Base-by-base conservation (phyloP, 2,888 invertebrate genomes). In the Brachynemurus nebulosus region DNA sequence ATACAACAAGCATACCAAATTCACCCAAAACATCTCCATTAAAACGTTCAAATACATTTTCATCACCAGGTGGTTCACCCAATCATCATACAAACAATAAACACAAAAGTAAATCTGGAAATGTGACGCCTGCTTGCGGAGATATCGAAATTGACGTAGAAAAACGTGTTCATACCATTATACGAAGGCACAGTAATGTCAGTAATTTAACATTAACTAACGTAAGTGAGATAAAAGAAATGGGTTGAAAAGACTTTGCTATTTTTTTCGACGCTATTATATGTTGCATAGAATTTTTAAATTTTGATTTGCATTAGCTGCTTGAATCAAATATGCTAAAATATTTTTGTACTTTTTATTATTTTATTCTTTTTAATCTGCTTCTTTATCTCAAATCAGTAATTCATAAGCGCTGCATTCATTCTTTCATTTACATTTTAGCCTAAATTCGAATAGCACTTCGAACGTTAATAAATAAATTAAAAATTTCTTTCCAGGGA, bases 171-270 rank as follows among this genome's bases (percentile, higher is more conserved):
- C 7, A 12, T 19, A 37, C 17, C 12, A 37, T 49, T n/a, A 47
- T 52, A 11, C 53, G 71, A 48, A 57, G 61, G 51, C 67, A 70
- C 34, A 70, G 72, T 45, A 70, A 67, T 47, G 72, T 70, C 40
- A 68, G 67, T 53, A 73, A 70, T 47, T 69, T 70, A 36, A 76
- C 76, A 19, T 62, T 78, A 48, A 78, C 77, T 45, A 76, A 78
- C 64, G 78, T 78, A 64, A 70, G 74, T 69, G 52, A 17, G 38
- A 37, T 18, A 30, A n/a, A 30, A 30, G 30, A 30, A 30, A 30
- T 30, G 30, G 30, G 30, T 30, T 30, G 30, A 11, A 30, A 30
- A 30, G 14, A n/a, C n/a, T n/a, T n/a, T n/a, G n/a, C n/a, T n/a
- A n/a, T n/a, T n/a, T n/a, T n/a, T n/a, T n/a, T n/a, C n/a, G n/a